Percentiles rank a stretch among this genome's conserved stretches.
These are phyloP conservation scores for Hyaena hyaena DNA, from an alignment of 2,113 vertebrate genomes.

Conservation along the genomic window DNA sequence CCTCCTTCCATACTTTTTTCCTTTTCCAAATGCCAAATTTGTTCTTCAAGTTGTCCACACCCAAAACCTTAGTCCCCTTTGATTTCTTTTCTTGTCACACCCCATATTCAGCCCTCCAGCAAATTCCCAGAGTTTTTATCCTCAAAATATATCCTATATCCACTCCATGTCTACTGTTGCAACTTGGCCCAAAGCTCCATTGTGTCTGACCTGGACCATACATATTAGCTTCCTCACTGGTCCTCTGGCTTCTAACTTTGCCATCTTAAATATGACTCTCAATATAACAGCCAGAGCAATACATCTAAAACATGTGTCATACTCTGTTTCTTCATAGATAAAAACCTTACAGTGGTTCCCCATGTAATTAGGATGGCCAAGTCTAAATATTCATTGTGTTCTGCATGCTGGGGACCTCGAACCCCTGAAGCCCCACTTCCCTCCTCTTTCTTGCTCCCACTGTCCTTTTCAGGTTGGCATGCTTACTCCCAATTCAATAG, in stretches of 20 bases:
- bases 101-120: not conserved
- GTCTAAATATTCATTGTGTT: not conserved
- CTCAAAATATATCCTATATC: not conserved
- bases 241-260: not conserved
- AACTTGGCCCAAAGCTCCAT: not conserved
- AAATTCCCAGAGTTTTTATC: not conserved
- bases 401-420: fast-evolving
- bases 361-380: not conserved
- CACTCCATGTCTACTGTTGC: not conserved
- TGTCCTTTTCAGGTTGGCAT: not conserved
- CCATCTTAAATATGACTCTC: not conserved
- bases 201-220: not conserved
- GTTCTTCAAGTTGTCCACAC: not conserved
- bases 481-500: not conserved
- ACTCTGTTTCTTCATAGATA: not conserved
- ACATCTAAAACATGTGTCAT: not conserved
- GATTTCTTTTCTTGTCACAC: not conserved
- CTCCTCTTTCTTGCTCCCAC: not conserved
- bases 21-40: not conserved
- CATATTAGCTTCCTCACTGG: not conserved
- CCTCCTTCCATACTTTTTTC: not conserved
- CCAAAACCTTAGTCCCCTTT: not conserved
- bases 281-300: not conserved
- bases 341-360: not conserved
- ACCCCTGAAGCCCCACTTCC: fast-evolving